Percentiles rank a stretch among this genome's conserved stretches.
Evolutionary conservation across 2,113 vertebrate genomes (phyloP).

Genomic region (Pelecanus crispus): DNA sequence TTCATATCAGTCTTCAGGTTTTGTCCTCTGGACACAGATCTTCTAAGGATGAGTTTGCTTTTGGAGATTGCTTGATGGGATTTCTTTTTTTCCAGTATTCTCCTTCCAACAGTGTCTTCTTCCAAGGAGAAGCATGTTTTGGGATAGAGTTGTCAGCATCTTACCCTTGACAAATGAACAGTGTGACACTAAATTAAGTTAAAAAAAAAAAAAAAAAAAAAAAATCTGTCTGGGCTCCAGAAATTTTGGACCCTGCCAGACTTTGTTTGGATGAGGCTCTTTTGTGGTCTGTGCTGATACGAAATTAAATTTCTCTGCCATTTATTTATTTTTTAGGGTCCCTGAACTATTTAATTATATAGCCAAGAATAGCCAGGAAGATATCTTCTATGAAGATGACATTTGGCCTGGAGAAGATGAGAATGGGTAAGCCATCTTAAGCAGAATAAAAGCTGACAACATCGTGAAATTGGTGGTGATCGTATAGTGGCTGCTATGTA

Average conservation of each 20-base stretch:
- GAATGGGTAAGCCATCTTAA: conserved; percentile 79
- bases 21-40: background rate
- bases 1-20: background rate
- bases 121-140: background rate
- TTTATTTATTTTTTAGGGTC: conserved; percentile 73
- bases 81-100: background rate
- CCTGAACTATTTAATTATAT: conserved; percentile 88
- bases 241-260: background rate
- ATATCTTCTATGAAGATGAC: conserved; percentile 96
- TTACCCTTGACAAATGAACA: background rate
- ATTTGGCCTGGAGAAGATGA: conserved; percentile 92
- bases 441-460: background rate
- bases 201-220: background rate
- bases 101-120: background rate
- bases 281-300: background rate
- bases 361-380: conserved; percentile 91
- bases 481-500: fast-evolving
- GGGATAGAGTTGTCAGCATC: background rate
- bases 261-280: background rate
- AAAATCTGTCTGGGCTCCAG: no score
- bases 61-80: background rate
- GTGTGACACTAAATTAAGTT: background rate
- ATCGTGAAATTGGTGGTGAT: background rate
- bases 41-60: background rate
- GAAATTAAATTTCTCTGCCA: background rate